phyloP scores from a whole-genome alignment of 53 echinoderm and acorn worm species.

The Paracentrotus lividus region DNA sequence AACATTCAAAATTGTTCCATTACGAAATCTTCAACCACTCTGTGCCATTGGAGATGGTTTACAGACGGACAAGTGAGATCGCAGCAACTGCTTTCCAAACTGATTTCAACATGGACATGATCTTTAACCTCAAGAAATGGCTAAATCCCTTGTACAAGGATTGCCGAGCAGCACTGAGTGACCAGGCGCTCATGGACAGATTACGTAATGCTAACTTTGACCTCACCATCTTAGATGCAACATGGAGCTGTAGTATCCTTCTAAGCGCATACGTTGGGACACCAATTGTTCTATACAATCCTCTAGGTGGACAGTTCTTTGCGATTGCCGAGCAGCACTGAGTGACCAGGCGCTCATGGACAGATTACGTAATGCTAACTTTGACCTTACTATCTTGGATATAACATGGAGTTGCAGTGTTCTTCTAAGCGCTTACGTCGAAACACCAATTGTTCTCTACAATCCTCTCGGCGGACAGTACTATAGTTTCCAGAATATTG shows the following conservation, averaged over 20 bases:
- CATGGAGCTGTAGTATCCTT: slow-evolving; percentile 74
- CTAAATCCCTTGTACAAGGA: slow-evolving; percentile 51
- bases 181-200: slow-evolving; percentile 64
- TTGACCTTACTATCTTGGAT: slow-evolving; percentile 78
- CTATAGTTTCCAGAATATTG: neutral
- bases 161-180: slow-evolving; percentile 76
- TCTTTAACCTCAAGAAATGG: neutral
- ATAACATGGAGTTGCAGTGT: slow-evolving; percentile 75
- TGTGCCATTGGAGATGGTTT: slow-evolving; percentile 57
- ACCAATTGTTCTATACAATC: slow-evolving; percentile 34
- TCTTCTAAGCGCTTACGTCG: slow-evolving; percentile 49
- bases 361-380: slow-evolving; percentile 62
- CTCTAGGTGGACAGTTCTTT: slow-evolving; percentile 24
- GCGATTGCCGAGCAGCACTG: slow-evolving; percentile 78
- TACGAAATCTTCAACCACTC: slow-evolving; percentile 76
- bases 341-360: slow-evolving; percentile 72
- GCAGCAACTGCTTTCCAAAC: slow-evolving; percentile 32
- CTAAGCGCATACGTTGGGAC: slow-evolving; percentile 41
- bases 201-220: slow-evolving; percentile 75
- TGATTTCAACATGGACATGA: slow-evolving; percentile 46
- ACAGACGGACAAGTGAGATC: slow-evolving; percentile 29
- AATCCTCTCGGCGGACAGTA: slow-evolving; percentile 38
- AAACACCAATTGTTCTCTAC: slow-evolving; percentile 19
- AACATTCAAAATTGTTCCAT: slow-evolving; percentile 34
- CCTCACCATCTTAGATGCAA: slow-evolving; percentile 71